Conservation (phyloP, 2,888 invertebrate species). For the Acleris holmiana region DNA sequence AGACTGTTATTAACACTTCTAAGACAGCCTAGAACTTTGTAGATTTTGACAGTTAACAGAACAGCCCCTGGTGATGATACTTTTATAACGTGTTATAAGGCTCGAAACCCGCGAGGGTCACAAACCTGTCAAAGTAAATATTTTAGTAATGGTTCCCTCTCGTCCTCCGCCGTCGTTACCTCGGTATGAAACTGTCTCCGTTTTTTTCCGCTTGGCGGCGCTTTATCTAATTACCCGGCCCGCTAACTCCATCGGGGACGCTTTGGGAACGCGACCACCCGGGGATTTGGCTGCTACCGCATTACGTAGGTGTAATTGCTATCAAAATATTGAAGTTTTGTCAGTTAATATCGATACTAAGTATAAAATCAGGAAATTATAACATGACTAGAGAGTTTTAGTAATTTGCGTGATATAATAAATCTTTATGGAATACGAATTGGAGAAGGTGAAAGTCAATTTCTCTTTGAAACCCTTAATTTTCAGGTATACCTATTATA, state of each 20-base stretch:
- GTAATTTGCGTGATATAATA: too few relatives aligned
- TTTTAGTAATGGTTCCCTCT: slow-evolving; percentile 18
- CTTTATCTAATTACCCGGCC: slow-evolving; percentile 66
- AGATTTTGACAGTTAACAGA: too few relatives aligned
- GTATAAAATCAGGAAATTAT: too few relatives aligned
- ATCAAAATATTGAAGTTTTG: background rate
- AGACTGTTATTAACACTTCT: too few relatives aligned
- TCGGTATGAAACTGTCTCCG: slow-evolving; percentile 56
- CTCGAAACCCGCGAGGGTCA: too few relatives aligned
- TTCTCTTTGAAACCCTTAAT: too few relatives aligned
- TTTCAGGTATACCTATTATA: too few relatives aligned
- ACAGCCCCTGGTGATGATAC: background rate
- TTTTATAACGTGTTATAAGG: background rate
- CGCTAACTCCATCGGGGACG: slow-evolving; percentile 47
- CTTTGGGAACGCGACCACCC: slow-evolving; percentile 54
- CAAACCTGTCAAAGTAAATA: background rate
- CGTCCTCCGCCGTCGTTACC: slow-evolving; percentile 16
- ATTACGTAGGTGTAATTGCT: slow-evolving; percentile 21
- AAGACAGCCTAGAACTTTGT: too few relatives aligned
- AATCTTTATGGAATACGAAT: too few relatives aligned
- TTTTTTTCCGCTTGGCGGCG: slow-evolving; percentile 63
- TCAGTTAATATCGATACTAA: too few relatives aligned
- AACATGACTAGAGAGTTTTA: too few relatives aligned
- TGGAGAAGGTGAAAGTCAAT: too few relatives aligned
- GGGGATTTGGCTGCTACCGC: slow-evolving; percentile 49